Conservation (phyloP, 2,888 invertebrate species). For the Cynaeus angustus region DNA sequence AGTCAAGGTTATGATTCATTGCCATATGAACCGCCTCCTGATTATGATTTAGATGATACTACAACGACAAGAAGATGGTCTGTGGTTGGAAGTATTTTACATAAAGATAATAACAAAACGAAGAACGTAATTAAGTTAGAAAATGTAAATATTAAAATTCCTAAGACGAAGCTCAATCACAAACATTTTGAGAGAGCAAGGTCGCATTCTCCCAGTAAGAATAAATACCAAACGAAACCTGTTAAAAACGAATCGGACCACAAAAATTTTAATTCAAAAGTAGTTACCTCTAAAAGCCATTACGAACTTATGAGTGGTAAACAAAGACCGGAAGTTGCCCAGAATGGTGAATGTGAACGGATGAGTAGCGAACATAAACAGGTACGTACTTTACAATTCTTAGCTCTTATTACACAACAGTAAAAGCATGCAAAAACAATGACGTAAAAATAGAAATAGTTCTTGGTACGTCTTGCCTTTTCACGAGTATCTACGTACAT, state of each 20-base stretch:
- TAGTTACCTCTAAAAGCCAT: conserved; percentile 67
- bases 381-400: conserved; percentile 56
- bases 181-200: conserved; percentile 66
- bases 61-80: conserved; percentile 65
- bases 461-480: neutral
- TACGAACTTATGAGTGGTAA: conserved; percentile 65
- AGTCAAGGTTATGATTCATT: conserved; percentile 65
- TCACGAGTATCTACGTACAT: no score
- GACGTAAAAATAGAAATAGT: neutral
- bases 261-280: conserved; percentile 60
- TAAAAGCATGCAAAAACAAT: neutral
- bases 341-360: conserved; percentile 63
- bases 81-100: conserved; percentile 64
- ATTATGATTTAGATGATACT: conserved; percentile 66
- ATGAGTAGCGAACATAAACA: conserved; percentile 63
- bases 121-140: conserved; percentile 58
- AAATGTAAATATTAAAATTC: conserved; percentile 66
- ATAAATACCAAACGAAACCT: conserved; percentile 62
- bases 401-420: conserved; percentile 4
- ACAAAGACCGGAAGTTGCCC: conserved; percentile 67
- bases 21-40: conserved; percentile 70
- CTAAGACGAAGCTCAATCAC: conserved; percentile 67
- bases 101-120: conserved; percentile 50
- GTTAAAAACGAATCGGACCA: conserved; percentile 59
- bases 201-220: conserved; percentile 69